Evolutionary conservation across 2,888 invertebrate species (phyloP).

Genomic region (Apoda limacodes): DNA sequence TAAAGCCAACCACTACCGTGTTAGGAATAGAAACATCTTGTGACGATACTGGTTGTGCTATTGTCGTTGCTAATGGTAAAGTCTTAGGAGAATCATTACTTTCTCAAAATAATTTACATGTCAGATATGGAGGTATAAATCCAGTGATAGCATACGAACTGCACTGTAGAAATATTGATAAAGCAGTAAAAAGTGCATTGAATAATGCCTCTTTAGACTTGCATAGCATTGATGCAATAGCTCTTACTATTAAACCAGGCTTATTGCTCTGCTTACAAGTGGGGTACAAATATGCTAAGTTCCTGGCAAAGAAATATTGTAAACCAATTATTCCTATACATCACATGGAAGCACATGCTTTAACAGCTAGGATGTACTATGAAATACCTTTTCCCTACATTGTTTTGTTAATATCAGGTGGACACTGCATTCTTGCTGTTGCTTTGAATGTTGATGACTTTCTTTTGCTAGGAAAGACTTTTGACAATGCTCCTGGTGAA

Average conservation of each 20-base stretch:
- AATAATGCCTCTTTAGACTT: constrained; percentile 66
- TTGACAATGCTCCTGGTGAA: constrained; percentile 95
- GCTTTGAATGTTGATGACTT: constrained; percentile 82
- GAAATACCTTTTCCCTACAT: constrained; percentile 87
- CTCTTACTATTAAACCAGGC: constrained; percentile 93
- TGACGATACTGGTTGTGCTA: constrained; percentile 95
- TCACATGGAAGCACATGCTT: constrained; percentile 99
- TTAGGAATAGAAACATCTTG: constrained; percentile 98
- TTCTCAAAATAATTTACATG: constrained; percentile 83
- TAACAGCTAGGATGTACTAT: constrained; percentile 83
- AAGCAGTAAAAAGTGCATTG: constrained; percentile 78
- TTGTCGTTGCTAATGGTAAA: constrained; percentile 78
- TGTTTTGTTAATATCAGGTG: constrained; percentile 91
- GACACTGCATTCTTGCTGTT: constrained; percentile 86
- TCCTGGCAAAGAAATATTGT: constrained; percentile 72
- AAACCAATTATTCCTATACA: constrained; percentile 96
- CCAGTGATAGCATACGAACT: constrained; percentile 87
- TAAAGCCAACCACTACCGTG: no score
- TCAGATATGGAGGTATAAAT: constrained; percentile 87
- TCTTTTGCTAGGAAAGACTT: constrained; percentile 79
- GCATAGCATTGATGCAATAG: constrained; percentile 85
- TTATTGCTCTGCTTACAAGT: constrained; percentile 80
- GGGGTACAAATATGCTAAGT: constrained; percentile 86
- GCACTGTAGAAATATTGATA: constrained; percentile 82
- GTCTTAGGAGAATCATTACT: constrained; percentile 84